Percentiles rank a stretch among this genome's conserved stretches.
These are phyloP conservation scores for Halcyon badia DNA, from an alignment of 2,797 vertebrate genomes.

Conservation along the genomic window DNA sequence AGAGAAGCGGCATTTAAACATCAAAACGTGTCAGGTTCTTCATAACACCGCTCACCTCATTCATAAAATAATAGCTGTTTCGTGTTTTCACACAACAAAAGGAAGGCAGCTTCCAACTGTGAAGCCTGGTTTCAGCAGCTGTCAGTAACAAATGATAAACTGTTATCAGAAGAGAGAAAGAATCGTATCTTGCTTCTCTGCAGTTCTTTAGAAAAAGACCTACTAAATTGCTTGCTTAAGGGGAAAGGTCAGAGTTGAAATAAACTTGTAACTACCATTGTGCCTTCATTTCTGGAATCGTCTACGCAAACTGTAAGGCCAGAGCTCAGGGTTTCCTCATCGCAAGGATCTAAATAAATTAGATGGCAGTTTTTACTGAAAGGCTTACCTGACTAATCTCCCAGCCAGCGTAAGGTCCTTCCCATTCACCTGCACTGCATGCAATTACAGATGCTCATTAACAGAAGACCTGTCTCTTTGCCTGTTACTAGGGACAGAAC, in stretches of 20 bases:
- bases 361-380: slow-evolving; percentile 29
- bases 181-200: neutral
- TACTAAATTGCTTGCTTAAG: neutral
- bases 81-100: neutral
- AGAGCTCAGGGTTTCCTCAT: neutral
- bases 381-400: slow-evolving; percentile 44
- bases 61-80: neutral
- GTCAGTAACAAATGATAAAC: neutral
- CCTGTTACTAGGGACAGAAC: neutral
- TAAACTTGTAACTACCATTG: neutral
- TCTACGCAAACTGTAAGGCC: neutral
- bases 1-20: neutral
- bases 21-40: neutral
- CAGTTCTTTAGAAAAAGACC: neutral
- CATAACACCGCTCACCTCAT: neutral
- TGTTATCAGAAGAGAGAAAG: neutral
- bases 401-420: neutral
- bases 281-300: neutral
- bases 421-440: neutral
- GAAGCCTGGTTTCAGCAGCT: neutral
- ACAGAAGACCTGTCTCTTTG: neutral
- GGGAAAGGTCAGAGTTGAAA: neutral
- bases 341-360: slow-evolving; percentile 14
- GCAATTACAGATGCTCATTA: neutral
- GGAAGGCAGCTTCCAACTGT: neutral